These are phyloP conservation scores for Bubo bubo DNA, from an alignment of 2,113 vertebrate species.

Conservation along the genomic window DNA sequence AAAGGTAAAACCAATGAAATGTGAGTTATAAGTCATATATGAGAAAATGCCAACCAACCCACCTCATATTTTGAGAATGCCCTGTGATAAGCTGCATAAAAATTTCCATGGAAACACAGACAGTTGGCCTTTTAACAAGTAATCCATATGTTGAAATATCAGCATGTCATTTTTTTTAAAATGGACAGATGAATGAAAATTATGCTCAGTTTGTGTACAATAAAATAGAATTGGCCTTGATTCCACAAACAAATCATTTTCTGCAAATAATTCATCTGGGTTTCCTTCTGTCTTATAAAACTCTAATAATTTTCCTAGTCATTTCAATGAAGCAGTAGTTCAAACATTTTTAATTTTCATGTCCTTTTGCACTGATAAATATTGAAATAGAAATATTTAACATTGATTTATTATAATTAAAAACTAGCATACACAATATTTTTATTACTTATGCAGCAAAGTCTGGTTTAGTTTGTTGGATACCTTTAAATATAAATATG, in stretches of 20 bases:
- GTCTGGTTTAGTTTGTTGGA: not conserved
- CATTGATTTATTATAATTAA: constrained; percentile 12
- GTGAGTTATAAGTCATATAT: not conserved
- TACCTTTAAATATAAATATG: not conserved
- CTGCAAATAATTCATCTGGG: not conserved
- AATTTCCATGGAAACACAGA: constrained; percentile 47
- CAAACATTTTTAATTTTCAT: not conserved
- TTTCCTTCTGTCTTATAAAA: not conserved
- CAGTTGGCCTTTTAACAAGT: not conserved
- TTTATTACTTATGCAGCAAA: not conserved
- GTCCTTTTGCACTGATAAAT: not conserved
- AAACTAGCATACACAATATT: not conserved
- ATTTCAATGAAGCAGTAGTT: not conserved
- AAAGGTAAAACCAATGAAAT: not conserved
- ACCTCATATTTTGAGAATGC: constrained; percentile 17
- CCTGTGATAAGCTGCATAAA: not conserved
- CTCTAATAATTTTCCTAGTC: not conserved
- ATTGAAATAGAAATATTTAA: constrained; percentile 9
- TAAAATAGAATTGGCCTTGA: not conserved
- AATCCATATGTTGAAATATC: not conserved
- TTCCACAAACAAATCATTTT: not conserved
- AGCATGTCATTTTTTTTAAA: not conserved
- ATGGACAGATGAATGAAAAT: not conserved
- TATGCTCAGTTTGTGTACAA: not conserved
- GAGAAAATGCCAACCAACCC: not conserved